A percentile compares a stretch with the other conserved stretches of the same genome.
Evolutionary conservation across 2,797 vertebrate genomes (phyloP).

Genomic region (Aplochiton taeniatus): DNA sequence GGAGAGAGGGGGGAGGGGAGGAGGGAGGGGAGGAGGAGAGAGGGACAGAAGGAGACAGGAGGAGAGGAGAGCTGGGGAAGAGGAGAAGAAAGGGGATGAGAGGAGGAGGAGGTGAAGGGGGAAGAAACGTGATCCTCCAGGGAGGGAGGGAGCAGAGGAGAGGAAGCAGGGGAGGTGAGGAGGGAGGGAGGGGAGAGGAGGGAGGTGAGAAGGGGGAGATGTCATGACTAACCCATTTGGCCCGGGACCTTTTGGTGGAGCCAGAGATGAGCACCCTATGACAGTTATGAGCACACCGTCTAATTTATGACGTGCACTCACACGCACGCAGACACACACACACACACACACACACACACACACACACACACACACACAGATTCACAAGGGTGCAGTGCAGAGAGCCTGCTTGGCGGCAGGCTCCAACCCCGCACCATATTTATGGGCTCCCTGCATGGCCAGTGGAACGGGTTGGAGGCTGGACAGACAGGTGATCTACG

Average conservation of each 20-base stretch:
- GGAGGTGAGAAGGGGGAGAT: slow-evolving; percentile 8
- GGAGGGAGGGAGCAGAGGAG: not conserved
- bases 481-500: too few species aligned
- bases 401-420: too few species aligned
- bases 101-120: slow-evolving; percentile 4
- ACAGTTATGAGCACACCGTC: slow-evolving; percentile 45
- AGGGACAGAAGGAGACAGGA: slow-evolving; percentile 26
- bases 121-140: not conserved
- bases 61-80: slow-evolving; percentile 1
- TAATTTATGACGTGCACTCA: slow-evolving; percentile 48
- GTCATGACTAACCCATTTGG: slow-evolving; percentile 32
- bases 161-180: slow-evolving; percentile 2
- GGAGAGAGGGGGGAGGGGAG: not conserved
- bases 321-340: slow-evolving; percentile 33
- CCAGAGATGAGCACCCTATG: slow-evolving; percentile 38
- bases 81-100: slow-evolving; percentile 4
- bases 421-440: too few species aligned
- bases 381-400: not conserved
- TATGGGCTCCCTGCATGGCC: too few species aligned
- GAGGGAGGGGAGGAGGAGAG: not conserved
- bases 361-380: slow-evolving; percentile 20
- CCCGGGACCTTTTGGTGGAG: slow-evolving; percentile 41
- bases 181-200: slow-evolving; percentile 31
- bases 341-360: slow-evolving; percentile 41
- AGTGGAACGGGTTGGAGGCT: not conserved